Evolutionary conservation across 2,113 vertebrate species (phyloP).

Genomic region (Dromas ardeola): DNA sequence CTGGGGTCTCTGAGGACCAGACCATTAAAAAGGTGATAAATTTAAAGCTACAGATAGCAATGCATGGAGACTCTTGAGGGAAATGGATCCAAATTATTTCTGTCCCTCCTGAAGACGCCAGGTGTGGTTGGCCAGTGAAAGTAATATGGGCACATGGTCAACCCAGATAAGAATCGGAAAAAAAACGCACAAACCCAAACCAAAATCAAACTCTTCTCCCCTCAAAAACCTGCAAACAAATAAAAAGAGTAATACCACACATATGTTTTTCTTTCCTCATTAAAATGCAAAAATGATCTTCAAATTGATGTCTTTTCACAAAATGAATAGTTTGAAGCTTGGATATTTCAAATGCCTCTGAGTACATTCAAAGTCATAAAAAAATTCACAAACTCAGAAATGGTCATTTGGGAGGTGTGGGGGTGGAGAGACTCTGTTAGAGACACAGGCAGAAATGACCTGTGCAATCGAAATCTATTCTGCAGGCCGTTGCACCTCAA

Average conservation of each 20-base stretch:
- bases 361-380: neutral
- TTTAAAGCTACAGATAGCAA: neutral
- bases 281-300: neutral
- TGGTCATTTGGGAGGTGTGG: neutral
- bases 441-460: neutral
- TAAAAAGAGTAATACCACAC: neutral
- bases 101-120: neutral
- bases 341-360: neutral
- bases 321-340: neutral
- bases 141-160: neutral
- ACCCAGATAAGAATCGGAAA: neutral
- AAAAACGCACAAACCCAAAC: neutral
- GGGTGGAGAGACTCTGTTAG: neutral
- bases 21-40: neutral
- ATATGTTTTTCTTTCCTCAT: neutral
- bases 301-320: neutral
- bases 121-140: neutral
- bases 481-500: neutral
- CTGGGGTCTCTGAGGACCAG: neutral
- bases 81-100: neutral
- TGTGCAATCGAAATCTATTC: neutral
- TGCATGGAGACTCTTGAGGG: neutral
- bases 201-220: neutral
- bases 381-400: neutral
- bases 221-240: accelerated